These are phyloP conservation scores for Hirudo medicinalis DNA, from an alignment of 1,140 invertebrate genomes.

Conservation along the genomic window DNA sequence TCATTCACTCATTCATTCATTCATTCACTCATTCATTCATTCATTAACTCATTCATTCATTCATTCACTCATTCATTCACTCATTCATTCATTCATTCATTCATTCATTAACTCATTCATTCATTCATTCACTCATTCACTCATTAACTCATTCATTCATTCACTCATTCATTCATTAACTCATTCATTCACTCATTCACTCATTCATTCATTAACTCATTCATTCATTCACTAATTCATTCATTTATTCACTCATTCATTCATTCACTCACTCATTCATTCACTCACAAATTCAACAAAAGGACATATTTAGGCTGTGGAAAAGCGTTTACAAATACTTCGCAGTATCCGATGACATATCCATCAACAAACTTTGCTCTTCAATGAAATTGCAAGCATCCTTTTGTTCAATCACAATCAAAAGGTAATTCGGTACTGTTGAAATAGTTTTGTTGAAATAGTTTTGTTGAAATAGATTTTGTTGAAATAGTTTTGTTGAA, in stretches of 20 bases:
- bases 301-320: too few species aligned
- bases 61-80: conserved; percentile 11
- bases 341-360: too few species aligned
- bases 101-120: conserved; percentile 8
- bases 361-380: too few species aligned
- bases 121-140: conserved; percentile 23
- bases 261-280: conserved; percentile 15
- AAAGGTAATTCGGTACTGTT: too few species aligned
- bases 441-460: too few species aligned
- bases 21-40: conserved; percentile 12
- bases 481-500: too few species aligned
- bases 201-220: conserved; percentile 16
- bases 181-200: conserved; percentile 15
- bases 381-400: too few species aligned
- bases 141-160: conserved; percentile 22
- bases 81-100: conserved; percentile 6
- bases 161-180: conserved; percentile 24
- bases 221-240: conserved; percentile 15
- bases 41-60: conserved; percentile 21
- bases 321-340: too few species aligned
- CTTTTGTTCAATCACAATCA: too few species aligned
- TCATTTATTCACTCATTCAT: conserved; percentile 24
- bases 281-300: too few species aligned
- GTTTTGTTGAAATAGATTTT: too few species aligned
- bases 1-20: conserved; percentile 14